Base-by-base conservation (phyloP, 2,888 invertebrate genomes). In the Drosophila phalerata region DNA sequence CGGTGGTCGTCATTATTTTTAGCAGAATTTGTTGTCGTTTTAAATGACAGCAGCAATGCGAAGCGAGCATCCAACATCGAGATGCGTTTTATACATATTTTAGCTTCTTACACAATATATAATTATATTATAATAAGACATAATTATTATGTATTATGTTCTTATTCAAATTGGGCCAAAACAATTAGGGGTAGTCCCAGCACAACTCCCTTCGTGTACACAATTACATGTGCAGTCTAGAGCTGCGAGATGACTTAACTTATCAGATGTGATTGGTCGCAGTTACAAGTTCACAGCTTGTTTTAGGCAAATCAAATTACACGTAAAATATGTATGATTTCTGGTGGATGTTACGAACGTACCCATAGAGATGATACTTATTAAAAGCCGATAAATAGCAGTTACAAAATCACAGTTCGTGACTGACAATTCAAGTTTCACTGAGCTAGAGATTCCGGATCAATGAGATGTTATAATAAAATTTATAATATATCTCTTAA, bases 101-200 rank as follows among this genome's bases (percentile, higher is more conserved):
- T 25, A 15, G 19, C 22, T 19, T 10, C 37, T 67, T 43, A 72
- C 11, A 51, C 28, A 68, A 75, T 40, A 48, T 40, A 48, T 62
- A 76, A 66, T 65, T 76, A 63, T 43, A 42, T 34, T 43, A 51
- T 62, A 76, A 66, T 65, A 73, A 60, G 47, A 42, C 40, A 48
- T 45, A 69, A 68, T 68, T 63, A 62, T 49, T 40, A 15, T 40
- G 47, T 63, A 48, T 56, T 56, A 55, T 56, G 56, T 58, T 48
- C 17, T 5, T 30, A 4, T 17, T 30, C 49, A 40, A 49, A 42
- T 49, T 48, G 19, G 42, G 30, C 37, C 4, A 9, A n/a, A 38
- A 10, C 8, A 48, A 58, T 40, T 40, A 17, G 15, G 28, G 25
- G 19, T 4, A 15, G 1, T 28, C 5, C n/a, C 5, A 9, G 28